Percentiles rank a stretch among this genome's conserved stretches.
Evolutionary conservation across 2,113 vertebrate genomes (phyloP).

Genomic region (Scolopax mira): DNA sequence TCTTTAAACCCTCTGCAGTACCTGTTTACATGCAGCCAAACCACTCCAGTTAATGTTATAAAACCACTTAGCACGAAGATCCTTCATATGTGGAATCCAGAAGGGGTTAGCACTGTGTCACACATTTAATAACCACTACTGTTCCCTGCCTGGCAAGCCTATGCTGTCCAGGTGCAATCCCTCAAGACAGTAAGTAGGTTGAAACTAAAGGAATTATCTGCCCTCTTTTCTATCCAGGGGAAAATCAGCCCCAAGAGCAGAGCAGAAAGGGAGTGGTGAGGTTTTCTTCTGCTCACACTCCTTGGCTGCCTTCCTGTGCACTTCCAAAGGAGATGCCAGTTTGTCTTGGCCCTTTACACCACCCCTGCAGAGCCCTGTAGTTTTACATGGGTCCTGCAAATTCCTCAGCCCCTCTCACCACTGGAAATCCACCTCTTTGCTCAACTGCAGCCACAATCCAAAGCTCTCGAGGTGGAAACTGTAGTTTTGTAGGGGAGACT

Average conservation of each 20-base stretch:
- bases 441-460: background rate
- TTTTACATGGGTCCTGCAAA: background rate
- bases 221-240: background rate
- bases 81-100: background rate
- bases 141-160: background rate
- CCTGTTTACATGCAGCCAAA: background rate
- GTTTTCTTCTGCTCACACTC: background rate
- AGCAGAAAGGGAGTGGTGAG: background rate
- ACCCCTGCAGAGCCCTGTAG: accelerated
- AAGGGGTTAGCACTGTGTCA: background rate
- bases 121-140: background rate
- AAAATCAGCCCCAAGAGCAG: background rate
- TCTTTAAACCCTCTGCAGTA: background rate
- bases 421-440: background rate
- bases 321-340: background rate
- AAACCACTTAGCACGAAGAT: background rate
- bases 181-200: background rate
- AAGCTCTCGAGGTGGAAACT: background rate
- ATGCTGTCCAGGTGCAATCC: background rate
- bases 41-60: background rate
- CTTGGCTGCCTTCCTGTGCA: background rate
- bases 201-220: background rate
- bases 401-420: background rate
- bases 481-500: background rate
- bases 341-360: background rate